A percentile compares a stretch with the other conserved stretches of the same genome.
These are phyloP conservation scores for Pemphigus obesinymphae DNA, from an alignment of 1,140 invertebrate genomes.

Conservation along the genomic window DNA sequence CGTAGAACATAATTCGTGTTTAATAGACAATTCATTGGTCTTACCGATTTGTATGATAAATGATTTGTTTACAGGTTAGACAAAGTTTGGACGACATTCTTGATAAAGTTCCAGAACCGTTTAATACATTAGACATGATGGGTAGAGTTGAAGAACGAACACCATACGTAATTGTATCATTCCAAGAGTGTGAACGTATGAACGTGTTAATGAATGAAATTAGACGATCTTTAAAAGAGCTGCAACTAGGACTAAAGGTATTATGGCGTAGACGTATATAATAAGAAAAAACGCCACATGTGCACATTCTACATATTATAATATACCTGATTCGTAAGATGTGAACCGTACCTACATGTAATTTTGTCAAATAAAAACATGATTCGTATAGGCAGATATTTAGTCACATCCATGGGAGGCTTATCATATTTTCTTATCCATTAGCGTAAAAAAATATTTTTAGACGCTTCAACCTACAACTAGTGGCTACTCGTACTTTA, in stretches of 20 bases:
- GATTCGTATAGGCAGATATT: too few relatives aligned
- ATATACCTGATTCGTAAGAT: too few relatives aligned
- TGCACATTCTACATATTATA: too few relatives aligned
- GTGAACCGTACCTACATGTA: too few relatives aligned
- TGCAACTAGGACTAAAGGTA: conserved; percentile 84
- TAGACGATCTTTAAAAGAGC: conserved; percentile 72
- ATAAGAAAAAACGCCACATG: too few relatives aligned
- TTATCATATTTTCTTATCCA: too few relatives aligned
- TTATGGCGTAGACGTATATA: too few relatives aligned
- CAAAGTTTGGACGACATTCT: conserved; percentile 78
- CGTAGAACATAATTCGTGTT: background rate
- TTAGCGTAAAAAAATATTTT: too few relatives aligned
- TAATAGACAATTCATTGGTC: background rate
- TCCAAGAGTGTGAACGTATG: conserved; percentile 95
- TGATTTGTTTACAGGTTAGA: conserved; percentile 59
- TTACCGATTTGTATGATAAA: background rate
- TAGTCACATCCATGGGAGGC: too few relatives aligned
- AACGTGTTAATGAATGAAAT: conserved; percentile 80
- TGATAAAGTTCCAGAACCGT: conserved; percentile 84
- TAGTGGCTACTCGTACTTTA: too few relatives aligned
- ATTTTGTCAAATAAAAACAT: too few relatives aligned
- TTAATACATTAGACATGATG: conserved; percentile 82
- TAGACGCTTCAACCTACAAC: too few relatives aligned
- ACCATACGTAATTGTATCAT: conserved; percentile 85
- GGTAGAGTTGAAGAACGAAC: conserved; percentile 82